Conservation (phyloP, 2,113 vertebrate species). For the Sinocyclocheilus anshuiensis region DNA sequence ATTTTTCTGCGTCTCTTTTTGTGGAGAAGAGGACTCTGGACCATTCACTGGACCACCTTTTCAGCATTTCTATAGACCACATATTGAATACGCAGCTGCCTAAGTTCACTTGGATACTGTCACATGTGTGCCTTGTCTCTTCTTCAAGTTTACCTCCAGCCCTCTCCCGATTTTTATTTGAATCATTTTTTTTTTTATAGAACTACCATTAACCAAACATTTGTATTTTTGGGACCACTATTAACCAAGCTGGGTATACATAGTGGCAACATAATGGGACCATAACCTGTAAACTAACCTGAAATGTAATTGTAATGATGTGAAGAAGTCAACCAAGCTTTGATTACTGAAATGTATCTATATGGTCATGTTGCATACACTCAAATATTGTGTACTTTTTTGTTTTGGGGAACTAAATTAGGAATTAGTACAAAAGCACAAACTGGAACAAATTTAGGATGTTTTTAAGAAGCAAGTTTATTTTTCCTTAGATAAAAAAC, state of each 20-base stretch:
- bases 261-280: neutral
- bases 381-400: neutral
- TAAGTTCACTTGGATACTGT: neutral
- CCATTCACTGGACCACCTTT: constrained; percentile 14
- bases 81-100: constrained; percentile 6
- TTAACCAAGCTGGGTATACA: constrained; percentile 3
- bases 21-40: constrained; percentile 5
- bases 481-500: neutral
- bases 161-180: constrained; percentile 65
- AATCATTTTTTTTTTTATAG: neutral
- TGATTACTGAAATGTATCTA: neutral
- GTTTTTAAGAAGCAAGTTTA: neutral
- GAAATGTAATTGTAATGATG: neutral
- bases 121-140: constrained; percentile 29
- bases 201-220: neutral
- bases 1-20: neutral
- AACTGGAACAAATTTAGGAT: neutral
- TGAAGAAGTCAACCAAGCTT: neutral
- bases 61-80: neutral
- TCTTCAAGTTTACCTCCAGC: constrained; percentile 15
- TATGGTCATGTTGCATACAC: neutral
- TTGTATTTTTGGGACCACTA: neutral
- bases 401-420: neutral
- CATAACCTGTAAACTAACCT: neutral
- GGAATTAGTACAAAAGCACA: neutral